phyloP scores from a whole-genome alignment of 64 coral and sea anemone genomes.

The Pocillopora damicornis region DNA sequence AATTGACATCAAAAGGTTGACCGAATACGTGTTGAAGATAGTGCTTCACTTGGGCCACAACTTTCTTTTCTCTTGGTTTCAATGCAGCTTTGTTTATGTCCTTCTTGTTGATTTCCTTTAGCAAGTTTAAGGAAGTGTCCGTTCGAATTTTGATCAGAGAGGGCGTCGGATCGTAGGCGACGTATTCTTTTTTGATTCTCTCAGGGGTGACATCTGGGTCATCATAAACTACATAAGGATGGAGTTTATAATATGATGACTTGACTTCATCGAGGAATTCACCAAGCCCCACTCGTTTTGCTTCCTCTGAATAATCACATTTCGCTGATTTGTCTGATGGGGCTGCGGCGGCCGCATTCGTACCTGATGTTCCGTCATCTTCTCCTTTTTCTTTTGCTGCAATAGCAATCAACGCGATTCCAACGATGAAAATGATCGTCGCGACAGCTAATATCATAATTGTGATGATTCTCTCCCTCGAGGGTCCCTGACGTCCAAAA shows the following conservation, averaged over 20 bases:
- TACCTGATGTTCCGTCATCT: background rate
- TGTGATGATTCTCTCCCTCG: no score
- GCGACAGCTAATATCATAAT: no score
- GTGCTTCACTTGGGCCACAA: slow-evolving; percentile 49
- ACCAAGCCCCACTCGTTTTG: slow-evolving; percentile 40
- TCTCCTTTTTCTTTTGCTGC: no score
- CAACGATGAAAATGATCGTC: no score
- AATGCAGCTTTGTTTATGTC: slow-evolving; percentile 19
- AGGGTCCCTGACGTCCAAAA: no score
- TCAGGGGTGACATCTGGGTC: slow-evolving; percentile 17
- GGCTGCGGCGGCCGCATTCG: background rate
- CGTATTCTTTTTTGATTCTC: slow-evolving; percentile 24
- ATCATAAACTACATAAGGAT: slow-evolving; percentile 4
- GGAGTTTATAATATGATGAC: slow-evolving; percentile 36
- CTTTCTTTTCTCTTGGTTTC: slow-evolving; percentile 59
- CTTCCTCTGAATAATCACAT: slow-evolving; percentile 67
- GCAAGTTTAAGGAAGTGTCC: slow-evolving; percentile 43
- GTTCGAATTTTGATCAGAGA: slow-evolving; percentile 57
- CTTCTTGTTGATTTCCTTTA: slow-evolving; percentile 45
- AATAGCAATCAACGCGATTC: no score
- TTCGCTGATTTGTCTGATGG: background rate
- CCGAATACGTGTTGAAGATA: slow-evolving; percentile 65
- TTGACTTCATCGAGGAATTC: slow-evolving; percentile 59
- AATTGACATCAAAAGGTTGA: slow-evolving; percentile 69
- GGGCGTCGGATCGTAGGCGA: slow-evolving; percentile 52